Percentiles rank a stretch among this genome's conserved stretches.
Conservation (phyloP, 2,888 invertebrate genomes). For the Macrophya alboannulata region DNA sequence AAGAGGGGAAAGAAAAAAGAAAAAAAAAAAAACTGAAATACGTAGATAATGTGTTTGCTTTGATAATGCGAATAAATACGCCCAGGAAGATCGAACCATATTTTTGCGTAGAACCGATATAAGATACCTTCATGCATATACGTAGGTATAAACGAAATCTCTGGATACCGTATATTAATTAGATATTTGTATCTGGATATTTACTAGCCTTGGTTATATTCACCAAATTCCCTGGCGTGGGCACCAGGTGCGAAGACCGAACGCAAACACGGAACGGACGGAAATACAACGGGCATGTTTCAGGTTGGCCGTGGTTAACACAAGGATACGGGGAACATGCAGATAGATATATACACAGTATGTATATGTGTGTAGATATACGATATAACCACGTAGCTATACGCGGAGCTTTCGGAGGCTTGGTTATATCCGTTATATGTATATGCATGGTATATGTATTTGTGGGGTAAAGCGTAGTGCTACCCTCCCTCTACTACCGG, state of each 20-base stretch:
- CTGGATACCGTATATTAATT: conserved; percentile 35
- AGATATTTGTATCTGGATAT: conserved; percentile 41
- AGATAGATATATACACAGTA: conserved; percentile 6
- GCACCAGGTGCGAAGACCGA: conserved; percentile 49
- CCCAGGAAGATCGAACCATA: not conserved
- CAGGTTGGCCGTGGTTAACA: conserved; percentile 48
- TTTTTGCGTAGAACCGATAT: not conserved
- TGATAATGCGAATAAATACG: not conserved
- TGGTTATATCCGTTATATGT: conserved; percentile 5
- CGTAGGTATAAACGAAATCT: not conserved
- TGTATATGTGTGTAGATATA: not conserved
- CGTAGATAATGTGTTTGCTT: not conserved
- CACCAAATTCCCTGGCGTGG: conserved; percentile 33
- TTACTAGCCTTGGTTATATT: conserved; percentile 20
- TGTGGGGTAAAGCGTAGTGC: conserved; percentile 33
- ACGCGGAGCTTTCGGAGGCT: not conserved
- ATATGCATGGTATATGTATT: not conserved
- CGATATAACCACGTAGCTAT: not conserved
- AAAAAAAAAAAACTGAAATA: not conserved
- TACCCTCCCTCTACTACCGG: conserved; percentile 9
- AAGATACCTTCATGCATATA: not conserved
- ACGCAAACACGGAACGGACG: conserved; percentile 48
- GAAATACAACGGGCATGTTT: conserved; percentile 52
- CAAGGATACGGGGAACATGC: conserved; percentile 33
- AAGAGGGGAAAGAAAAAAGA: no score